Conservation (phyloP, 2,797 vertebrate species). For the Decapterus maruadsi region DNA sequence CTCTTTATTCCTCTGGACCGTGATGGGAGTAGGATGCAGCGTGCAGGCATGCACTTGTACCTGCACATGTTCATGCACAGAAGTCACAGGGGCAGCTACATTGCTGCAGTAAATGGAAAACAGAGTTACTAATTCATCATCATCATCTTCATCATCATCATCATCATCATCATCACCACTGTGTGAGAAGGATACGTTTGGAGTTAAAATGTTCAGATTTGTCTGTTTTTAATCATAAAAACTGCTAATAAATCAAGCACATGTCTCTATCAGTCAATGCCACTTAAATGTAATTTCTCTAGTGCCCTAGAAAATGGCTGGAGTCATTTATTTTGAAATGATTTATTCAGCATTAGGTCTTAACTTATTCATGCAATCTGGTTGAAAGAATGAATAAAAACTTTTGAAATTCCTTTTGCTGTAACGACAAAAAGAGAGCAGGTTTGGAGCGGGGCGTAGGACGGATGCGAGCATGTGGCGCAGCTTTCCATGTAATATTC, state of each 20-base stretch:
- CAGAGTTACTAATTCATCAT: slow-evolving; percentile 54
- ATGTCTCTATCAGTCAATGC: too few species aligned
- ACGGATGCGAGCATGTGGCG: slow-evolving; percentile 16
- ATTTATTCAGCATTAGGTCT: slow-evolving; percentile 48
- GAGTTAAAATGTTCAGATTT: not conserved
- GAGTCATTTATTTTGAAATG: slow-evolving; percentile 41
- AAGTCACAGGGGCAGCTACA: not conserved
- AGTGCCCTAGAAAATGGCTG: slow-evolving; percentile 38
- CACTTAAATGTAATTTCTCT: not conserved
- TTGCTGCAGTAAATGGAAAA: slow-evolving; percentile 30
- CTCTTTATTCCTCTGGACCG: slow-evolving; percentile 39
- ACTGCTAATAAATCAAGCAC: too few species aligned
- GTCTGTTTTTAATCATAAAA: not conserved
- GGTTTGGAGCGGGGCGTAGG: not conserved
- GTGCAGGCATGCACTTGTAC: not conserved
- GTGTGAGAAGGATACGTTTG: not conserved
- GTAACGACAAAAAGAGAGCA: slow-evolving; percentile 41
- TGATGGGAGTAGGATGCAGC: slow-evolving; percentile 25
- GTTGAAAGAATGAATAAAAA: slow-evolving; percentile 12
- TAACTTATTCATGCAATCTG: slow-evolving; percentile 61
- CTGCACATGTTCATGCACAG: slow-evolving; percentile 13
- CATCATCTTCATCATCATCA: too few species aligned
- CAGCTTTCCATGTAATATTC: slow-evolving; percentile 66
- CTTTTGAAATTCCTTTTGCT: slow-evolving; percentile 42
- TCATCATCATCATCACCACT: slow-evolving; percentile 25